phyloP scores from a whole-genome alignment of 2,113 vertebrate species.

The Uropsilus gracilis region DNA sequence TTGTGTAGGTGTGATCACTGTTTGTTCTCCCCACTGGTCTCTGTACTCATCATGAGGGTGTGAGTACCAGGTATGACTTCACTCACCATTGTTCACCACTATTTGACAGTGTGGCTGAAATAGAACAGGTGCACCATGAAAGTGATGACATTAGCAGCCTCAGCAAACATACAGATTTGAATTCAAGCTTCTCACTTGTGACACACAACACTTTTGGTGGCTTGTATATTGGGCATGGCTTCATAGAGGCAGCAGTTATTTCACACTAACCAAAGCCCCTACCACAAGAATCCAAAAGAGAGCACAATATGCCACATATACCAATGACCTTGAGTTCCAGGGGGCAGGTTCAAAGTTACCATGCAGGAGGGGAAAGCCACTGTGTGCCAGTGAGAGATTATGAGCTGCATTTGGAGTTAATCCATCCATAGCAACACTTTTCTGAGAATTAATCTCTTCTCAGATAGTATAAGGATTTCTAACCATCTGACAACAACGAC shows the following conservation, averaged over 20 bases:
- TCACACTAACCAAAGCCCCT: neutral
- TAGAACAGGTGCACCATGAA: neutral
- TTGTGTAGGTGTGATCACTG: neutral
- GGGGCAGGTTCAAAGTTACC: neutral
- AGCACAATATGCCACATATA: neutral
- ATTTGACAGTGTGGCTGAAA: neutral
- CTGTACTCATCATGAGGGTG: neutral
- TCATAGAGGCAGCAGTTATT: neutral
- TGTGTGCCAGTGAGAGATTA: neutral
- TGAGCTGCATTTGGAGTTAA: neutral
- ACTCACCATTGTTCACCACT: neutral
- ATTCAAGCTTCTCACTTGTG: constrained; percentile 4
- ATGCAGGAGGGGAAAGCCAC: neutral
- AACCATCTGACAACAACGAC: neutral
- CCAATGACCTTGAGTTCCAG: neutral
- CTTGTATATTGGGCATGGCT: neutral
- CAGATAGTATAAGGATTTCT: constrained; percentile 25
- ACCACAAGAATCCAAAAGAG: neutral
- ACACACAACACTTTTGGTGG: neutral
- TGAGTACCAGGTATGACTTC: neutral
- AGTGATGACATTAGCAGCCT: neutral
- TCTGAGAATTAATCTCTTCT: constrained; percentile 32
- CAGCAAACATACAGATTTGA: constrained; percentile 1
- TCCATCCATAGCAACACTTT: neutral
- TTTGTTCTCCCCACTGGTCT: neutral